Percentiles rank a stretch among this genome's conserved stretches.
These are phyloP conservation scores for Pristionchus maxplancki DNA, from an alignment of 2,888 invertebrate genomes.

Conservation along the genomic window DNA sequence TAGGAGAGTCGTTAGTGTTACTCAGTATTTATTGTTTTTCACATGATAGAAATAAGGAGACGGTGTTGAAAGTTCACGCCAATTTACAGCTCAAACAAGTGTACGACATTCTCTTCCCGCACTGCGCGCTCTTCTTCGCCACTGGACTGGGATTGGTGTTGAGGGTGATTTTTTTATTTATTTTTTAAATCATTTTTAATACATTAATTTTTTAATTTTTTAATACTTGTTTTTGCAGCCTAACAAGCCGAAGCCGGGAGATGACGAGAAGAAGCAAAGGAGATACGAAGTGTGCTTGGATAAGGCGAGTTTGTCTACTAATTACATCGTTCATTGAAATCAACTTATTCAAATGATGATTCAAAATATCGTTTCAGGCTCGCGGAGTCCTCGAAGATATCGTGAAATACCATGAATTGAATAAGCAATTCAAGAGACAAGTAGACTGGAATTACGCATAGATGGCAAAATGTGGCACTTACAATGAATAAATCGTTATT, in stretches of 20 bases:
- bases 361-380: background rate
- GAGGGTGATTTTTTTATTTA: background rate
- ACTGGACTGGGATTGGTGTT: background rate
- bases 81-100: background rate
- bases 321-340: too few species aligned
- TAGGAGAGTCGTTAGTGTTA: too few species aligned
- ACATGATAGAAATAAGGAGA: too few species aligned
- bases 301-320: background rate
- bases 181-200: background rate
- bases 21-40: too few species aligned
- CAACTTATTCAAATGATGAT: background rate
- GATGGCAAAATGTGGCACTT: background rate
- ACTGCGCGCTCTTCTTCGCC: slow-evolving; percentile 42
- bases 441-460: background rate
- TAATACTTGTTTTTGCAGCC: background rate
- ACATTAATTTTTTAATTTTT: background rate
- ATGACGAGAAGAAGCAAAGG: background rate
- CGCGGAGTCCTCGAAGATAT: slow-evolving; percentile 34
- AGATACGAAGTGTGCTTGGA: background rate
- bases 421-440: background rate
- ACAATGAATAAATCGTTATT: too few species aligned
- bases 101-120: slow-evolving; percentile 21
- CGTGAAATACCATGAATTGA: background rate
- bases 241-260: background rate
- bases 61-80: too few species aligned